Conservation (phyloP, 2,113 vertebrate species). For the Pardalotus punctatus region DNA sequence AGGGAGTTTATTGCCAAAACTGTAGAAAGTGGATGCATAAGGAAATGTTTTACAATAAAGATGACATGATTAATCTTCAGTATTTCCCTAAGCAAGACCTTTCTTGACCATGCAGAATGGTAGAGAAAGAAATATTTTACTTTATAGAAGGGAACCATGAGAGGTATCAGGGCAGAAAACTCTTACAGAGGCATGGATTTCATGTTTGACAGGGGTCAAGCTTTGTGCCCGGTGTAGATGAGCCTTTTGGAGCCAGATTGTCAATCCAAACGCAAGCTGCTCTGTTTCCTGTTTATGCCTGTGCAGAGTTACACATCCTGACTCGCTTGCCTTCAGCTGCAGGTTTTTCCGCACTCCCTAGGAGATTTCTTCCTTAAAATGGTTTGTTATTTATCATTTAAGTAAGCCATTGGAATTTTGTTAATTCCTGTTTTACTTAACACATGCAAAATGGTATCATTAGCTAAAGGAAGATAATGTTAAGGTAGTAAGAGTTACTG, state of each 20-base stretch:
- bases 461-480: conserved; percentile 53
- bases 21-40: neutral
- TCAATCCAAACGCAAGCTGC: conserved; percentile 72
- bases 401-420: conserved; percentile 76
- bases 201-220: conserved; percentile 46
- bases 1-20: neutral
- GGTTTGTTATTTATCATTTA: conserved; percentile 76
- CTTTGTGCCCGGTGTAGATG: conserved; percentile 32
- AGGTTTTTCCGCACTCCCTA: conserved; percentile 73
- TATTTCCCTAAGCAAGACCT: neutral
- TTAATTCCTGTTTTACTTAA: conserved; percentile 81
- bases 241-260: conserved; percentile 68
- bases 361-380: conserved; percentile 77
- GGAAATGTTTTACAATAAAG: conserved; percentile 24
- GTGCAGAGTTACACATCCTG: conserved; percentile 80
- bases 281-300: conserved; percentile 88
- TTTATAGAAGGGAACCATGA: neutral
- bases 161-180: neutral
- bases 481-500: conserved; percentile 43
- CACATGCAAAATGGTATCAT: conserved; percentile 63
- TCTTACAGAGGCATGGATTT: neutral
- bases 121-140: neutral
- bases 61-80: neutral
- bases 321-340: conserved; percentile 75
- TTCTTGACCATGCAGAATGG: neutral